A percentile compares a stretch with the other conserved stretches of the same genome.
These are phyloP conservation scores for Parauchenoglanis punctatus DNA, from an alignment of 2,797 vertebrate genomes.

Conservation along the genomic window DNA sequence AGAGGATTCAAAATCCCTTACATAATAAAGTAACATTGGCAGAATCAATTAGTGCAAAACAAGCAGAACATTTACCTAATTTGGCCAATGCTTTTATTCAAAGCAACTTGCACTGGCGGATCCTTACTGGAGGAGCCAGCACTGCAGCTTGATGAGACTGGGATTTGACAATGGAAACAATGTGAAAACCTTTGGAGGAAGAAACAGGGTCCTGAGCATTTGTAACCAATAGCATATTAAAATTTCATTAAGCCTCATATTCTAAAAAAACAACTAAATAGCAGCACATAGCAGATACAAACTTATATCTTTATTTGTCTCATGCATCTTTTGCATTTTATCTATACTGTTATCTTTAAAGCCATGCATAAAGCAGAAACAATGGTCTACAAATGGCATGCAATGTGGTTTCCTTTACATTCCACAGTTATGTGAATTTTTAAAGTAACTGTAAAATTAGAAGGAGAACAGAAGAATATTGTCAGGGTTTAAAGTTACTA, in stretches of 20 bases:
- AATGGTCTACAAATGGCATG: conserved; percentile 47
- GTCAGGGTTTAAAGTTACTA: conserved; percentile 1
- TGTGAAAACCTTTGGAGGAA: background rate
- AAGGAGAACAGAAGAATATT: background rate
- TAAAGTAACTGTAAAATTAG: background rate
- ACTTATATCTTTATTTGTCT: conserved; percentile 76
- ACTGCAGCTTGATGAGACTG: background rate
- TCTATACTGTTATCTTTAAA: conserved; percentile 50
- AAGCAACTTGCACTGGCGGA: background rate
- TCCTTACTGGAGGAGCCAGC: background rate
- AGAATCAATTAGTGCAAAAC: background rate
- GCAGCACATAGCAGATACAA: conserved; percentile 73
- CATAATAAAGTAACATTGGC: background rate
- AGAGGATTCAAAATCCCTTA: background rate
- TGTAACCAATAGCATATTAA: background rate
- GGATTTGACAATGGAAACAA: background rate
- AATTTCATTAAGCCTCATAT: background rate
- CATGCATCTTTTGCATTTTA: conserved; percentile 57
- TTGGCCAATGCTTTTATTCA: background rate
- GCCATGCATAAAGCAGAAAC: conserved; percentile 65
- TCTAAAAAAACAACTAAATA: conserved; percentile 46
- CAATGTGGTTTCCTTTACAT: conserved; percentile 14
- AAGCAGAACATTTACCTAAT: background rate
- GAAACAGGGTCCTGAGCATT: background rate
- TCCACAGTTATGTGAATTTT: conserved; percentile 15